Evolutionary conservation across 2,113 vertebrate species (phyloP).

Genomic region (Caranx ignobilis): DNA sequence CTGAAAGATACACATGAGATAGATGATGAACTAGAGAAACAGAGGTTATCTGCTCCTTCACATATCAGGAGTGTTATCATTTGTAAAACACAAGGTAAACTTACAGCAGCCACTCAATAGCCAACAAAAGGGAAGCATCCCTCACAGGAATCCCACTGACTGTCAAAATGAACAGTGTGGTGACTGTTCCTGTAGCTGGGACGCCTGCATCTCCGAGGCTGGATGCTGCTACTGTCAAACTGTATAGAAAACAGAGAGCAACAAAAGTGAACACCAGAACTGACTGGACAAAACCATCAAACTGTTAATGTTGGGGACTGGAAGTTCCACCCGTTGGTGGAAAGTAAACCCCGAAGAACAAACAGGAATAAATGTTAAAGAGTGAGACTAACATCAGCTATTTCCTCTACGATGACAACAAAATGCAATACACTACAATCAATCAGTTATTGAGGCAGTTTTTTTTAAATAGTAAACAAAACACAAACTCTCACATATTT

Average conservation of each 20-base stretch:
- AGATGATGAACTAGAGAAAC: not conserved
- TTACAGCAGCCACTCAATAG: conserved; percentile 35
- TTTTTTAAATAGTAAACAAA: too few species aligned
- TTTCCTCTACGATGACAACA: too few species aligned
- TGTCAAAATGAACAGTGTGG: conserved; percentile 7
- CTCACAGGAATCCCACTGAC: not conserved
- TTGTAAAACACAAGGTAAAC: not conserved
- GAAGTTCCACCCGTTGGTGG: too few species aligned
- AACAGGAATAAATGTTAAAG: too few species aligned
- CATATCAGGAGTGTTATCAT: too few species aligned
- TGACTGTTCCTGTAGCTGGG: conserved; percentile 12
- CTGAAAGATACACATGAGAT: conserved; percentile 12
- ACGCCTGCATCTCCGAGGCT: conserved; percentile 16
- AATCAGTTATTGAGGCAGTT: too few species aligned
- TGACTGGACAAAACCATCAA: too few species aligned
- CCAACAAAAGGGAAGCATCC: conserved; percentile 3
- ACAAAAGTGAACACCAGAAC: not conserved
- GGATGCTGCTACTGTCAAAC: not conserved
- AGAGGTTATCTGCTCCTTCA: not conserved
- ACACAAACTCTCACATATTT: too few species aligned
- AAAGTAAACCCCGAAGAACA: too few species aligned
- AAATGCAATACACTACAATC: too few species aligned
- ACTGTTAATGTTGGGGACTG: too few species aligned
- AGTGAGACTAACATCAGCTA: too few species aligned
- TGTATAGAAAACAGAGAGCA: conserved; percentile 1